Conservation (phyloP, 1,140 invertebrate genomes). For the Andricus grossulariae region DNA sequence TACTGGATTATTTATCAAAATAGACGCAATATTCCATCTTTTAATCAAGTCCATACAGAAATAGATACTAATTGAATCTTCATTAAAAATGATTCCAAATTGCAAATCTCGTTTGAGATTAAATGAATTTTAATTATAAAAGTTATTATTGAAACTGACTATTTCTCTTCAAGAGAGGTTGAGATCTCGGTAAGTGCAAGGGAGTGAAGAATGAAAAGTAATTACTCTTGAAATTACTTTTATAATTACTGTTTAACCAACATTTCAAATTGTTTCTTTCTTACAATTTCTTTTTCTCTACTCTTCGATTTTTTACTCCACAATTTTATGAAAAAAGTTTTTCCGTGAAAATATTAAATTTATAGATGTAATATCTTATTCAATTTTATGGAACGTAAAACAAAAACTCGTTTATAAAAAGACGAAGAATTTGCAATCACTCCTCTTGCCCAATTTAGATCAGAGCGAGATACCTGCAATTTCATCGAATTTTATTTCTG, state of each 20-base stretch:
- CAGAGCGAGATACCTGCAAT: too few species aligned
- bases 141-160: slow-evolving; percentile 7
- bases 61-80: not conserved
- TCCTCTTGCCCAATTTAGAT: too few species aligned
- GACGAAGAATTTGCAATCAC: too few species aligned
- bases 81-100: slow-evolving; percentile 11
- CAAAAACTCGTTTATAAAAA: too few species aligned
- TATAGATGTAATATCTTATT: too few species aligned
- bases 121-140: slow-evolving; percentile 16
- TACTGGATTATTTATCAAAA: not conserved
- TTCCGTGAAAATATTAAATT: too few species aligned
- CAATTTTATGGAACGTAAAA: too few species aligned
- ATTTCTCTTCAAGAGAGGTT: slow-evolving; percentile 24
- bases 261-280: not conserved
- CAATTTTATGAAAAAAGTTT: too few species aligned
- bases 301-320: too few species aligned
- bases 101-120: slow-evolving; percentile 5
- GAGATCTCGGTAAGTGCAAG: not conserved
- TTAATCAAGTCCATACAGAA: not conserved
- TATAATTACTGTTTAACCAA: slow-evolving; percentile 26
- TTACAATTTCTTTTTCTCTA: not conserved
- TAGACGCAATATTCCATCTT: not conserved
- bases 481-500: too few species aligned
- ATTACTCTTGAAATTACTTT: slow-evolving; percentile 18
- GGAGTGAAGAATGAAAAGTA: slow-evolving; percentile 5